Conservation (phyloP, 2,888 invertebrate genomes). For the Coelogynopora nodosa region DNA sequence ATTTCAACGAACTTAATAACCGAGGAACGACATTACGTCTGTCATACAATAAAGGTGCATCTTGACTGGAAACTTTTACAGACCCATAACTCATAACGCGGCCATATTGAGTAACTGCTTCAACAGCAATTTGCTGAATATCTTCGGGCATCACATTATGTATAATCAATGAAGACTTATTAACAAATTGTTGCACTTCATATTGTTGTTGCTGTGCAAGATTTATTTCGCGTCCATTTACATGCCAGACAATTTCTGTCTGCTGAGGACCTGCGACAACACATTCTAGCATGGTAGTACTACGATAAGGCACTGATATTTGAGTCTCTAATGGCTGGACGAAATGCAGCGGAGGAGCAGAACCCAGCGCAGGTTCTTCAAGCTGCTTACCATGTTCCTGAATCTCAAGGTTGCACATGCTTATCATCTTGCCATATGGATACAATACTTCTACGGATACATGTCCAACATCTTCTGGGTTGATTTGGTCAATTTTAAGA, state of each 20-base stretch:
- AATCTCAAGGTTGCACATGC: conserved; percentile 34
- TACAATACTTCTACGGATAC: conserved; percentile 38
- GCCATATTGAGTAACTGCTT: neutral
- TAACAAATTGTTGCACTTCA: neutral
- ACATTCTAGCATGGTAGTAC: conserved; percentile 43
- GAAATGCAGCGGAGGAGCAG: neutral
- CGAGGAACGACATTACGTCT: neutral
- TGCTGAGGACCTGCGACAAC: conserved; percentile 53
- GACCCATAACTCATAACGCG: neutral
- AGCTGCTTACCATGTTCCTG: neutral
- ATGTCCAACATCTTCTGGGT: conserved; percentile 33
- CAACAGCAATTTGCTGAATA: neutral
- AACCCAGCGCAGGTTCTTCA: neutral
- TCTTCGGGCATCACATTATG: conserved; percentile 32
- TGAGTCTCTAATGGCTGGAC: conserved; percentile 22
- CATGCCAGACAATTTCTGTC: conserved; percentile 61
- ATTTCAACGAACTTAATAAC: neutral
- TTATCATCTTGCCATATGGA: conserved; percentile 43
- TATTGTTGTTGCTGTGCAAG: neutral
- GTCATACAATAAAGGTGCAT: neutral
- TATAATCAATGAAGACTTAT: conserved; percentile 6
- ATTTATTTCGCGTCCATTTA: conserved; percentile 56
- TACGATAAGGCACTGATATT: conserved; percentile 26
- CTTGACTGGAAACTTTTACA: neutral
- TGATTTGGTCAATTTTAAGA: conserved; percentile 51